phyloP scores from a whole-genome alignment of 2,797 vertebrate species.

The Danio tinwini region DNA sequence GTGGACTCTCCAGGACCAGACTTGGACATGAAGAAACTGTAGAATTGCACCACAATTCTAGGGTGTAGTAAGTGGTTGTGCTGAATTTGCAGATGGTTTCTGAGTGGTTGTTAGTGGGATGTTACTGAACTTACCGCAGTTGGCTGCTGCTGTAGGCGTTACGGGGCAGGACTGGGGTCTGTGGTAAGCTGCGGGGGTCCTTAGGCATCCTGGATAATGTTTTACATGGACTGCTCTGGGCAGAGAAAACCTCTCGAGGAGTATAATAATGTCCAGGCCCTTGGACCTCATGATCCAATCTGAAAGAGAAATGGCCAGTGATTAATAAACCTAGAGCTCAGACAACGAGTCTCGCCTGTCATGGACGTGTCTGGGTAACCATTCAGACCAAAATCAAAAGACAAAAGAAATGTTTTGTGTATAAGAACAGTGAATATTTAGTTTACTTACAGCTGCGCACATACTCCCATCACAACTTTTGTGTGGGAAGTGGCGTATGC shows the following conservation, averaged over 20 bases:
- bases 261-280: constrained; percentile 69
- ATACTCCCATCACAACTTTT: too few relatives aligned
- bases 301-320: constrained; percentile 54
- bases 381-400: not conserved
- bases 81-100: not conserved
- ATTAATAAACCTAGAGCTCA: not conserved
- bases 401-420: not conserved
- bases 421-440: too few relatives aligned
- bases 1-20: too few relatives aligned
- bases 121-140: constrained; percentile 81
- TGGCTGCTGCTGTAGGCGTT: constrained; percentile 97
- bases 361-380: not conserved
- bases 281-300: constrained; percentile 76
- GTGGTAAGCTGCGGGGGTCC: constrained; percentile 89
- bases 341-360: not conserved
- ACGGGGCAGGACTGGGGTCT: constrained; percentile 90
- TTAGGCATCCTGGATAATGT: constrained; percentile 84
- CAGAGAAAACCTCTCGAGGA: constrained; percentile 84
- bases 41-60: not conserved
- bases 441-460: too few relatives aligned
- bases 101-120: not conserved
- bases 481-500: too few relatives aligned
- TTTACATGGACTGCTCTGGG: constrained; percentile 93
- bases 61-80: not conserved
- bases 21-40: not conserved